Evolutionary conservation across 2,797 vertebrate species (phyloP).

Genomic region (Erithacus rubecula): DNA sequence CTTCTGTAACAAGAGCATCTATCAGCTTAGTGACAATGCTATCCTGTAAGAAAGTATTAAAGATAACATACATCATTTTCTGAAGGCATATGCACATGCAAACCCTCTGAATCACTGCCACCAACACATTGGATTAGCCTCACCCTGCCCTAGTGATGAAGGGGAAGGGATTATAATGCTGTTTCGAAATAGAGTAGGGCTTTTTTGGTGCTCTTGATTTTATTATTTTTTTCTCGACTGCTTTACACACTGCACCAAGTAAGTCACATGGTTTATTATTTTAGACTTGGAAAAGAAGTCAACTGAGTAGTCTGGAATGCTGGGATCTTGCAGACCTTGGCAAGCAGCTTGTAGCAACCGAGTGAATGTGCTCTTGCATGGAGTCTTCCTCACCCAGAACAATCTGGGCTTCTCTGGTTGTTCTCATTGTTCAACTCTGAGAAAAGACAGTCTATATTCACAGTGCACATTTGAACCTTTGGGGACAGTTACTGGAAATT

Average conservation of each 20-base stretch:
- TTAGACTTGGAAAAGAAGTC: background rate
- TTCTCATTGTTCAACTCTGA: background rate
- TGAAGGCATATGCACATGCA: background rate
- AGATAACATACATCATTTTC: background rate
- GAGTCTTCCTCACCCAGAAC: background rate
- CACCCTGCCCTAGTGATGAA: background rate
- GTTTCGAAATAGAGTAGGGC: background rate
- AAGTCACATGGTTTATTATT: background rate
- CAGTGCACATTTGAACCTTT: background rate
- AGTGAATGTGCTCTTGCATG: background rate
- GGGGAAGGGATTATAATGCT: background rate
- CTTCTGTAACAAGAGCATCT: background rate
- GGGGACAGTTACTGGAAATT: background rate
- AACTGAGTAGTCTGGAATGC: background rate
- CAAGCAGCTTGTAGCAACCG: background rate
- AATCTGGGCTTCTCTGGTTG: background rate
- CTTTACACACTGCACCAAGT: background rate
- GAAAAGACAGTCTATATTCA: background rate
- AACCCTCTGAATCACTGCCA: background rate
- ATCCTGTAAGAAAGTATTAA: background rate
- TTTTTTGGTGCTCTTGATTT: background rate
- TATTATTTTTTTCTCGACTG: background rate
- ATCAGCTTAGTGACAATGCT: background rate
- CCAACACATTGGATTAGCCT: background rate
- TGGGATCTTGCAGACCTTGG: background rate